Evolutionary conservation across 2,888 invertebrate species (phyloP).

Genomic region (Platycheirus rosarum): DNA sequence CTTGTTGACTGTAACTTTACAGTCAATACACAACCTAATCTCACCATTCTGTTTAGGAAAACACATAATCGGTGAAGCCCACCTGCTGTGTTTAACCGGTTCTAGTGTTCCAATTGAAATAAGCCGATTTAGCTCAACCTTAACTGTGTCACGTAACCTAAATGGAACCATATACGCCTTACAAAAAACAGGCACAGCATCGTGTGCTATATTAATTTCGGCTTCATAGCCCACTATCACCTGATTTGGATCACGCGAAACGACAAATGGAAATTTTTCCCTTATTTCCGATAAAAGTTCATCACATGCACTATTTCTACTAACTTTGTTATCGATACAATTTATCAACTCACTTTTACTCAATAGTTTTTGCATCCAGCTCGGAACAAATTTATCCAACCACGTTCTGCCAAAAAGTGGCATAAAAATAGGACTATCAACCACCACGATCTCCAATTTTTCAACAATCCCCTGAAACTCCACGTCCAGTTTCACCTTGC

Average conservation of each 20-base stretch:
- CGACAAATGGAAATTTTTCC: constrained; percentile 18
- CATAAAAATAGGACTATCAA: constrained; percentile 19
- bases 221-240: constrained; percentile 41
- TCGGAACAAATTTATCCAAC: constrained; percentile 30
- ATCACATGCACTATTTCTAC: neutral
- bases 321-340: neutral
- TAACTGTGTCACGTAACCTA: constrained; percentile 71
- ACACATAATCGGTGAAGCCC: constrained; percentile 76
- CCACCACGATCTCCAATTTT: constrained; percentile 27
- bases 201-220: constrained; percentile 44
- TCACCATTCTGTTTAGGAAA: constrained; percentile 17
- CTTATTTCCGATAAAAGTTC: constrained; percentile 20
- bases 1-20: constrained; percentile 75
- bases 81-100: constrained; percentile 74
- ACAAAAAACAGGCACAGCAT: constrained; percentile 62
- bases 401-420: constrained; percentile 32
- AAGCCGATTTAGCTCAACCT: constrained; percentile 71
- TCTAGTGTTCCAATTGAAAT: constrained; percentile 67
- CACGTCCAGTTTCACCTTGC: constrained; percentile 27
- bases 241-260: constrained; percentile 26
- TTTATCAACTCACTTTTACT: constrained; percentile 28
- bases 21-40: constrained; percentile 77
- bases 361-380: constrained; percentile 23
- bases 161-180: constrained; percentile 75
- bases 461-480: constrained; percentile 11